Percentiles rank a stretch among this genome's conserved stretches.
Conservation (phyloP, 1,140 invertebrate genomes). For the Lepidostoma basale region DNA sequence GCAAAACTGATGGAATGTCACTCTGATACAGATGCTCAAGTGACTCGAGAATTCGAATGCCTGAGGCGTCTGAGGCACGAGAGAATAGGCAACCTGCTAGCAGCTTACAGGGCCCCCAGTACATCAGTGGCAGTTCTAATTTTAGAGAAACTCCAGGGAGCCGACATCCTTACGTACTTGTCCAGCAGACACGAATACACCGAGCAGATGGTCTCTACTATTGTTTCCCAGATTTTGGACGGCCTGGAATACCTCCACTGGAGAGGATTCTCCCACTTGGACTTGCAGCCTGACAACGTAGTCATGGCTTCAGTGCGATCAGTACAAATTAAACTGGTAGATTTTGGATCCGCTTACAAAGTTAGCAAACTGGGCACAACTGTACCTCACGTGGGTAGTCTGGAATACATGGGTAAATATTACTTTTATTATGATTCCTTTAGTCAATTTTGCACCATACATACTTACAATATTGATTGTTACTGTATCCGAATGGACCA, state of each 20-base stretch:
- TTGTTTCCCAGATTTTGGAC: constrained; percentile 84
- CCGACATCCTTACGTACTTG: constrained; percentile 89
- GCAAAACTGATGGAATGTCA: constrained; percentile 80
- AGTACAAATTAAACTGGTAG: constrained; percentile 89
- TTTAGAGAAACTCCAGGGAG: constrained; percentile 87
- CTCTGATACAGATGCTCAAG: constrained; percentile 67
- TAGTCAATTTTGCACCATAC: background rate
- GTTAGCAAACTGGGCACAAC: constrained; percentile 79
- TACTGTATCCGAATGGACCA: too few species aligned
- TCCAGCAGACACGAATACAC: constrained; percentile 85
- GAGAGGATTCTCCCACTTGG: constrained; percentile 88
- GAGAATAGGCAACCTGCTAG: constrained; percentile 76
- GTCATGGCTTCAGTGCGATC: constrained; percentile 88
- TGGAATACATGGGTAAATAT: constrained; percentile 76
- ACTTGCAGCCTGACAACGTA: constrained; percentile 96
- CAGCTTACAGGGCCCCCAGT: constrained; percentile 71
- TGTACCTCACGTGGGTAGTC: constrained; percentile 70
- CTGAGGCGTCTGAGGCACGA: constrained; percentile 83
- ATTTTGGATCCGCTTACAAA: constrained; percentile 84
- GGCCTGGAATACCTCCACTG: constrained; percentile 92
- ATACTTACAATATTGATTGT: background rate
- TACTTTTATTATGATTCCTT: constrained; percentile 2
- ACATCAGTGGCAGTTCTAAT: constrained; percentile 74
- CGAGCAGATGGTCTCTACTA: constrained; percentile 86
- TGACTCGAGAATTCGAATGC: constrained; percentile 82